Percentiles rank a stretch among this genome's conserved stretches.
Evolutionary conservation across 1,140 invertebrate species (phyloP).

Genomic region (Subanguina moxae): DNA sequence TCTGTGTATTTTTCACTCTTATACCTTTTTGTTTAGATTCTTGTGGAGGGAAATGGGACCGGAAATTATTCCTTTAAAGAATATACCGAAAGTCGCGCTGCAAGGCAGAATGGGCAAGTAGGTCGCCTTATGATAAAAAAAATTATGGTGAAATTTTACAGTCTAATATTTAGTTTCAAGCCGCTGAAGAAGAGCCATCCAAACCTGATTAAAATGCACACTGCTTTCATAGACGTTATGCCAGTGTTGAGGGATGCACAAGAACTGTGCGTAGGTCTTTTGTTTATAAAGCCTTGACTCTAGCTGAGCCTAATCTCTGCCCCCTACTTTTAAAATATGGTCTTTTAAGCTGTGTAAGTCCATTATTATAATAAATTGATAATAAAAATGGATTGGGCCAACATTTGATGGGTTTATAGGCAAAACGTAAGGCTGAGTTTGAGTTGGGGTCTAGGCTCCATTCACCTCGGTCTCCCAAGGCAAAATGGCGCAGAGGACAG

Average conservation of each 20-base stretch:
- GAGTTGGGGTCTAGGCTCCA: no score
- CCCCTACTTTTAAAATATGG: no score
- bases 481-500: no score
- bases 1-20: not conserved
- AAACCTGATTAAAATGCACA: slow-evolving; percentile 44
- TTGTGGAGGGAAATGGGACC: slow-evolving; percentile 26
- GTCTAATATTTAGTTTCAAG: slow-evolving; percentile 27
- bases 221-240: slow-evolving; percentile 40
- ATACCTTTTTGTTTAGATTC: no score
- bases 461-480: no score
- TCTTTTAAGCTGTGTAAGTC: no score
- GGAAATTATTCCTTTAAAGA: slow-evolving; percentile 37
- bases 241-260: slow-evolving; percentile 33
- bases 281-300: no score
- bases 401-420: no score
- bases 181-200: slow-evolving; percentile 30
- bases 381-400: no score
- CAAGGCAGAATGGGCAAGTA: slow-evolving; percentile 26
- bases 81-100: slow-evolving; percentile 27
- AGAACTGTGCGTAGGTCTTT: not conserved
- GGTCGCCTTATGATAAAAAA: not conserved
- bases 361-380: no score
- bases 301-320: no score
- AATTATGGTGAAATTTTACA: not conserved
- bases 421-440: no score